A percentile compares a stretch with the other conserved stretches of the same genome.
phyloP scores from a whole-genome alignment of 2,797 vertebrate species.

The Arnoldichthys spilopterus region DNA sequence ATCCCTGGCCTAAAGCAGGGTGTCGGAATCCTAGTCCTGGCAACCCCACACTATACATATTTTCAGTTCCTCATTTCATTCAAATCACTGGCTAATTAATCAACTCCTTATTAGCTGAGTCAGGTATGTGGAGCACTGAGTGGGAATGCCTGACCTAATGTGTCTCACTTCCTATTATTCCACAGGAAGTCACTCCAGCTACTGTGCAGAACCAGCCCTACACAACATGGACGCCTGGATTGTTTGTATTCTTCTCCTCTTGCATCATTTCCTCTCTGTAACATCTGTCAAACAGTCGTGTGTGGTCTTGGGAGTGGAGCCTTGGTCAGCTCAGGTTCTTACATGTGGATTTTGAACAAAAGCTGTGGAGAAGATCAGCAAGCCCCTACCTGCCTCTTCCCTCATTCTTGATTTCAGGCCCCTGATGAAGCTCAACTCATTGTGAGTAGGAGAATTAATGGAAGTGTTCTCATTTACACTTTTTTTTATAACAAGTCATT shows the following conservation, averaged over 20 bases:
- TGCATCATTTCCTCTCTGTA: slow-evolving; percentile 44
- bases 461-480: no score
- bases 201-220: not conserved
- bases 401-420: not conserved
- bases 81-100: no score
- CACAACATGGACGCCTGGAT: not conserved
- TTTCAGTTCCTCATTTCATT: no score
- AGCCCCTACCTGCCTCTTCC: not conserved
- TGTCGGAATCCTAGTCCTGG: no score
- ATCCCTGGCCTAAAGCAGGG: no score
- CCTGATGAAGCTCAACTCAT: not conserved
- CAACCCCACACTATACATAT: no score
- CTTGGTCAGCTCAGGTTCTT: not conserved
- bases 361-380: not conserved
- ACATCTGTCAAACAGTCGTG: slow-evolving; percentile 29
- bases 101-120: no score
- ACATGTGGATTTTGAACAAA: not conserved
- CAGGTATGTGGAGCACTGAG: no score
- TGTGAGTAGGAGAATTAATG: not conserved
- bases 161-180: not conserved
- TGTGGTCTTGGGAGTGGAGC: not conserved
- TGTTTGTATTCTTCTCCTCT: slow-evolving; percentile 40
- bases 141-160: not conserved
- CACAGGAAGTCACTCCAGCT: slow-evolving; percentile 22
- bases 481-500: no score